Base-by-base conservation (phyloP, 2,113 vertebrate genomes). In the Theristicus caerulescens region DNA sequence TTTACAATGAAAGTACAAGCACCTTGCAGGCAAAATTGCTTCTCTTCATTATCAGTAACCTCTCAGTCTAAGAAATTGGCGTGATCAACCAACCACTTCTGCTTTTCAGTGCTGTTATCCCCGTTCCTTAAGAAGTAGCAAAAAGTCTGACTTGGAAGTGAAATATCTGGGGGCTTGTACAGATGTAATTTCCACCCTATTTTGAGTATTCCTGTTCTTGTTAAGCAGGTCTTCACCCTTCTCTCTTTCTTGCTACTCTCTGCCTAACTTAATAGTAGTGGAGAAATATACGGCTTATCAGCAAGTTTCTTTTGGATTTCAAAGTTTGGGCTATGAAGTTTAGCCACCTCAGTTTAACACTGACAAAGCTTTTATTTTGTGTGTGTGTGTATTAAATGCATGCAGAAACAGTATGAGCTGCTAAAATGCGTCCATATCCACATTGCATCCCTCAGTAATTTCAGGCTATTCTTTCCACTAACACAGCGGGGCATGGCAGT, bases 401-500 rank as follows among this genome's bases (percentile, higher is more conserved):
- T 49, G 14, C 42, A 93, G 44, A 76, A 94, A 13, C 32, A 65
- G 64, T 72, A 67, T 38, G 55, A 92, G 31, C 26, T 70, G 55
- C 67, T 88, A 65, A 84, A 81, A 59, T 24, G 17, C n/a, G 52
- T 54, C 51, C 29, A 25, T 34, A 81, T 9, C 26, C 24, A n/a
- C 17, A 13, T 6, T 17, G 12, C 38, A 58, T 24, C 21, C 27
- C 46, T 82, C 12, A 10, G 25, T 16, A 79, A 67, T 74, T 83
- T 93, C 54, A 77, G 16, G 34, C 31, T n/a, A 4, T 10, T 83
- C 36, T 71, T 64, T 64, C 26, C 4, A 4, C 6, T 40, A 64
- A 17, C 2, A 2, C 22, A 81, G 17, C 0, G 1, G 26, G 46
- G 6, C 40, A 65, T 4, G 4, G 11, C 15, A 52, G 19, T 29